Percentiles rank a stretch among this genome's conserved stretches.
These are phyloP conservation scores for Anticlea derivata DNA, from an alignment of 2,888 invertebrate genomes.

Conservation along the genomic window DNA sequence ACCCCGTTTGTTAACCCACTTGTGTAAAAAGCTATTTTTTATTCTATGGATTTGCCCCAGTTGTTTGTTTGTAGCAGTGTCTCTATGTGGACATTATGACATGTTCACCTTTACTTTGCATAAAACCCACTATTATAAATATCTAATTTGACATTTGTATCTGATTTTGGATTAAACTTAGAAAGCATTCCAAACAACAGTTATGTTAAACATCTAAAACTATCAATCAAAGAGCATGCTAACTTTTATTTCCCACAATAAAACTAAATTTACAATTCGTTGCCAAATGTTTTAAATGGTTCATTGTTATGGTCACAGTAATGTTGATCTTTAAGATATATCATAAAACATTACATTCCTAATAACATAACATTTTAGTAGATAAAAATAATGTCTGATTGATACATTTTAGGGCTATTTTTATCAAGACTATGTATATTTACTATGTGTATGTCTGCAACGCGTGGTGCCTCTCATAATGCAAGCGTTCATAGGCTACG, in stretches of 20 bases:
- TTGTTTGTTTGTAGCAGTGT: not conserved
- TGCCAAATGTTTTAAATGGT: conserved; percentile 26
- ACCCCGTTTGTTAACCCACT: not conserved
- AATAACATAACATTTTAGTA: not conserved
- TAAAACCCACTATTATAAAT: no score
- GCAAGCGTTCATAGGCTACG: no score
- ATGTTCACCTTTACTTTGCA: no score
- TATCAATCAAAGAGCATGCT: conserved; percentile 17
- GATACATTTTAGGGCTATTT: no score
- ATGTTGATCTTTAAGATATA: conserved; percentile 20
- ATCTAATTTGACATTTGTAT: no score
- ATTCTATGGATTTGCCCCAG: conserved; percentile 3
- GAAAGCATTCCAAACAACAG: conserved; percentile 1
- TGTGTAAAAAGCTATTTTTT: not conserved
- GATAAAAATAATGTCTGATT: no score
- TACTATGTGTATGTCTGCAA: no score
- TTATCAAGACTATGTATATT: no score
- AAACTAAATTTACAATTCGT: conserved; percentile 26
- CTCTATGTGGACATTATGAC: not conserved
- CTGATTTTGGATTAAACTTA: no score
- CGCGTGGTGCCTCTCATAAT: no score
- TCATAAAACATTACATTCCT: conserved; percentile 12
- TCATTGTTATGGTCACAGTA: conserved; percentile 24
- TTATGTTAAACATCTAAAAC: conserved; percentile 3
- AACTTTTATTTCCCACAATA: conserved; percentile 28